Percentiles rank a stretch among this genome's conserved stretches.
Conservation (phyloP, 1,140 invertebrate genomes). For the Micrasema longulum region DNA sequence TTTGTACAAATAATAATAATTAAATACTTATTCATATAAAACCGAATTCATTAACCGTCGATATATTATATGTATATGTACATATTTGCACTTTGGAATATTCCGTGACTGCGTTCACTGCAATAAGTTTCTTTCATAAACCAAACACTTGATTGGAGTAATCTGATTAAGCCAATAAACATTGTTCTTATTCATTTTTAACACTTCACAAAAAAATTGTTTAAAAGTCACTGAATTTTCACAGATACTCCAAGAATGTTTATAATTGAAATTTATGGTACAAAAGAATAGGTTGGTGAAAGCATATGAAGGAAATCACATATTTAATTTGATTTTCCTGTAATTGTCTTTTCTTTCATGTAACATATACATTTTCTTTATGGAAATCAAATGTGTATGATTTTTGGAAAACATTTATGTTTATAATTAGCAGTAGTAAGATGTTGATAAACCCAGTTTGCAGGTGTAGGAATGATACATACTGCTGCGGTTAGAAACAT, state of each 20-base stretch:
- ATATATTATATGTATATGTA: no score
- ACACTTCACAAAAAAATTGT: slow-evolving; percentile 24
- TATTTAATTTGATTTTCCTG: slow-evolving; percentile 4
- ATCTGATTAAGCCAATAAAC: slow-evolving; percentile 20
- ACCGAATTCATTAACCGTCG: slow-evolving; percentile 16
- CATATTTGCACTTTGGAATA: slow-evolving; percentile 35
- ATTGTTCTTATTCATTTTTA: slow-evolving; percentile 29
- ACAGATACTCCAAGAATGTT: slow-evolving; percentile 15
- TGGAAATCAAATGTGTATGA: slow-evolving; percentile 2
- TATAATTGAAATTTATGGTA: slow-evolving; percentile 30
- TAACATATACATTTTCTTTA: slow-evolving; percentile 1
- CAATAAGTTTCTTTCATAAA: slow-evolving; percentile 5
- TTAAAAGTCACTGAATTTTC: slow-evolving; percentile 24
- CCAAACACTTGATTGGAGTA: slow-evolving; percentile 8
- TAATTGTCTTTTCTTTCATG: slow-evolving; percentile 37
- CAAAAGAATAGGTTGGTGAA: slow-evolving; percentile 3
- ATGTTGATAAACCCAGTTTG: slow-evolving; percentile 67
- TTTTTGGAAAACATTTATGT: slow-evolving; percentile 3
- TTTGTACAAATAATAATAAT: slow-evolving; percentile 36
- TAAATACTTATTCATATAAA: slow-evolving; percentile 16
- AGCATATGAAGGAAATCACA: slow-evolving; percentile 7
- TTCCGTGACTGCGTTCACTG: no score
- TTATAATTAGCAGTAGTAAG: slow-evolving; percentile 65
- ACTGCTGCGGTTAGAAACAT: slow-evolving; percentile 68
- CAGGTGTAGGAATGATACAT: slow-evolving; percentile 69